Evolutionary conservation across 2,113 vertebrate genomes (phyloP), one percentile per base, ranked within the genome.

Genomic region (Grallaria varia): DNA sequence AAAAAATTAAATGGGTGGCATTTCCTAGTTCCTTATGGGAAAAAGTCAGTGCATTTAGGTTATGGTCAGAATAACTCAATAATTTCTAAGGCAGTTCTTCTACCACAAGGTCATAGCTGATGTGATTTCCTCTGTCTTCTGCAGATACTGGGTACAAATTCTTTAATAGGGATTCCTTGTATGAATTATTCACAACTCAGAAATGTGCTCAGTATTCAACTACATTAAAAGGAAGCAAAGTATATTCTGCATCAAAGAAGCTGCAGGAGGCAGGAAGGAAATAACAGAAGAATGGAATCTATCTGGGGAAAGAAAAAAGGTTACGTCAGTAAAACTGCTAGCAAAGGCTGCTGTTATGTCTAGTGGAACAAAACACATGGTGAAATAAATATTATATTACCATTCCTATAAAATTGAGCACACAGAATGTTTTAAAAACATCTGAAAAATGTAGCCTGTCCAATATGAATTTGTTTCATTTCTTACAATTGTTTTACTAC

Each of bases 1-100:
- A 92, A 94, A 94, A 74, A 89, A 93, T 87, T 73, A 92, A 89
- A 95, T 80, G 37, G 53, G 22, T 97, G 90, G 90, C 73, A 92
- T 95, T 95, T 96, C 79, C 68, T 72, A 49, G 83, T 45, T 93
- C 84, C 78, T 80, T 84, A 58, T 56, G 83, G 85, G 84, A 49
- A 96, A 94, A 96, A 85, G 67, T 71, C 72, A 74, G 74, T 66
- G 90, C 33, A 39, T 87, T 89, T 87, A 79, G 50, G 87, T 92
- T 87, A 84, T 88, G 77, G 62, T 90, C 81, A 85, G 75, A 95
- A 92, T 95, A 96, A 96, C 87, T 84, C 59, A 72, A 33, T 74
- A 72, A 95, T 86, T 84, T 92, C 73, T 92, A 94, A 71, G 87
- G 64, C 56, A 72, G 59, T 90, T 89, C 67, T 85, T 75, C 76